Percentiles rank a stretch among this genome's conserved stretches.
Evolutionary conservation across 2,797 vertebrate genomes (phyloP).

Genomic region (Poliocrania exsul): DNA sequence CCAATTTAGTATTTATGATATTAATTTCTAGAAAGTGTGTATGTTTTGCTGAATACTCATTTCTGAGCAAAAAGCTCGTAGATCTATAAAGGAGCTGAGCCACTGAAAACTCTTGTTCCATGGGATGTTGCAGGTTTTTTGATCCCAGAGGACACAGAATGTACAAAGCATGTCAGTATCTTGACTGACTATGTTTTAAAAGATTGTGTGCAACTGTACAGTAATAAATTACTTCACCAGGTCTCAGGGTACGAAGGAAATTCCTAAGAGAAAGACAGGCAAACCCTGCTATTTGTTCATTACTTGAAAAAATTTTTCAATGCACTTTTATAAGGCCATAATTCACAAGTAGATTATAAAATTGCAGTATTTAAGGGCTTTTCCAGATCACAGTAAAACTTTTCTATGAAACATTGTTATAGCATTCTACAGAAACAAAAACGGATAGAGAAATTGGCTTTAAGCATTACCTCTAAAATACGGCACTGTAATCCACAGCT

Average conservation of each 20-base stretch:
- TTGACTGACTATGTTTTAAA: not conserved
- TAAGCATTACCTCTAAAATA: slow-evolving; percentile 24
- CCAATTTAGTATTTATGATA: slow-evolving; percentile 59
- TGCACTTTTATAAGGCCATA: not conserved
- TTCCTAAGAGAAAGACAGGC: not conserved
- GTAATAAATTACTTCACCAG: not conserved
- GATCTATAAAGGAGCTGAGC: not conserved
- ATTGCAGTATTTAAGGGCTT: not conserved
- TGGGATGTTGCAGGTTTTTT: not conserved
- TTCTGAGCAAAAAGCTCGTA: not conserved
- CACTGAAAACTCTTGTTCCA: not conserved
- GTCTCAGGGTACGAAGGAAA: not conserved
- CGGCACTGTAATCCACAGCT: not conserved
- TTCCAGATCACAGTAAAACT: not conserved
- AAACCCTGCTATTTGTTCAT: not conserved
- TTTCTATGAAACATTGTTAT: not conserved
- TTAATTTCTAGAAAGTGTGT: slow-evolving; percentile 47
- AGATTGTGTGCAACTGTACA: not conserved
- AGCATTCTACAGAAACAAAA: not conserved
- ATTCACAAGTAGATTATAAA: not conserved
- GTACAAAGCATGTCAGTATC: not conserved
- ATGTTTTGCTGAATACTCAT: slow-evolving; percentile 14
- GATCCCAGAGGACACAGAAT: not conserved
- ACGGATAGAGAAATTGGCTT: not conserved
- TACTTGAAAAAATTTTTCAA: not conserved